Conservation (phyloP, 2,797 vertebrate species). For the Gobio occitaniae region DNA sequence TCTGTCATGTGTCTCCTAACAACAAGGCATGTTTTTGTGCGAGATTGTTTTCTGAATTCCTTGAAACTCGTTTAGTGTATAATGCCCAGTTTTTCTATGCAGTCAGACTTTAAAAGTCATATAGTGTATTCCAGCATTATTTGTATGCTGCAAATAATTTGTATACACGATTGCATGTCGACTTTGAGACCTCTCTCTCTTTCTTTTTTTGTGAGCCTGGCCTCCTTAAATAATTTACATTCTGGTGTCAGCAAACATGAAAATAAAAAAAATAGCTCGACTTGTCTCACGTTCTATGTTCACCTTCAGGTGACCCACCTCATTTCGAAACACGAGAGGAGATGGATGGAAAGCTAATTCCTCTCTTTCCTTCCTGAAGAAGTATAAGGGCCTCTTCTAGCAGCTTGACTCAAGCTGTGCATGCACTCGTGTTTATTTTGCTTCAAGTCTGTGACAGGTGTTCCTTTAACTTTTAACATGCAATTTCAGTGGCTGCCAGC, state of each 20-base stretch:
- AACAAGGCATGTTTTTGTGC: too few relatives aligned
- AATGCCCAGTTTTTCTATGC: neutral
- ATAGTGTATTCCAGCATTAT: neutral
- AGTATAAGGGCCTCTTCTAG: slow-evolving; percentile 27
- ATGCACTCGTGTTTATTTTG: slow-evolving; percentile 24
- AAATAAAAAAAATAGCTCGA: slow-evolving; percentile 46
- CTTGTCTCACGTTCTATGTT: slow-evolving; percentile 28
- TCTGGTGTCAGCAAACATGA: slow-evolving; percentile 34
- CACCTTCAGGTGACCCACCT: slow-evolving; percentile 45
- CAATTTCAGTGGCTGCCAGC: slow-evolving; percentile 9
- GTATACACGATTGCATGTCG: slow-evolving; percentile 12
- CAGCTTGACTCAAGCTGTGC: slow-evolving; percentile 26
- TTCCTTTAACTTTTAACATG: slow-evolving; percentile 44
- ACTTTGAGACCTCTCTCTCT: neutral
- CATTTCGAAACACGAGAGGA: slow-evolving; percentile 38
- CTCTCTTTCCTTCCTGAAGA: slow-evolving; percentile 18
- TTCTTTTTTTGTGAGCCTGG: neutral
- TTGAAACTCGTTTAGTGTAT: neutral
- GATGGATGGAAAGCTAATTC: slow-evolving; percentile 40
- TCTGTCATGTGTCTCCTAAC: too few relatives aligned
- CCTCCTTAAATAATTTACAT: slow-evolving; percentile 53
- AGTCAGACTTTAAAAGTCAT: neutral
- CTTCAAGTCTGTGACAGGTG: slow-evolving; percentile 23
- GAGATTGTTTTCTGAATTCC: too few relatives aligned
- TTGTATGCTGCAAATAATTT: neutral